phyloP scores from a whole-genome alignment of 2,113 vertebrate species.

The Xiphophorus couchianus region DNA sequence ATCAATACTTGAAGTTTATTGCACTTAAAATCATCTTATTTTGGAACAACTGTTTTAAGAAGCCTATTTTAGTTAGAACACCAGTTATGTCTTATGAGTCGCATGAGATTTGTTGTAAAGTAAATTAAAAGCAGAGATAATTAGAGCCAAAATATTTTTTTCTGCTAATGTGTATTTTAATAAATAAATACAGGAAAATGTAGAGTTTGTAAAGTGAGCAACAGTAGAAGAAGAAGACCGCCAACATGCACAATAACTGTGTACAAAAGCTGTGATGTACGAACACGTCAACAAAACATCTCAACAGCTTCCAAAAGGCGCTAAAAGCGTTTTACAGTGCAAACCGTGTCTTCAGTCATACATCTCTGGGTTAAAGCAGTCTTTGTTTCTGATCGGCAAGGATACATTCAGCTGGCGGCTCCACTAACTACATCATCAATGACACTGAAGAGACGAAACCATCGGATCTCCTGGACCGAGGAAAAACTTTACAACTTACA shows the following conservation, averaged over 20 bases:
- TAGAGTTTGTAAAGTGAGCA: slow-evolving; percentile 40
- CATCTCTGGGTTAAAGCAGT: slow-evolving; percentile 3
- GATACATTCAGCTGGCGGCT: slow-evolving; percentile 72
- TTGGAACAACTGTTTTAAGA: too few relatives aligned
- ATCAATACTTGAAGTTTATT: too few relatives aligned
- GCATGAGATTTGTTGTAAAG: too few relatives aligned
- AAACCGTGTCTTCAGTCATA: slow-evolving; percentile 21
- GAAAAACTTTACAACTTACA: neutral
- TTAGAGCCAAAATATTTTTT: slow-evolving; percentile 14
- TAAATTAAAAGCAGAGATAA: neutral
- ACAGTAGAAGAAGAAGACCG: slow-evolving; percentile 43
- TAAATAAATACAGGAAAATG: slow-evolving; percentile 68
- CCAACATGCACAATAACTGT: slow-evolving; percentile 63
- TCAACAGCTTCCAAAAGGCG: slow-evolving; percentile 33
- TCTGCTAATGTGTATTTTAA: slow-evolving; percentile 71
- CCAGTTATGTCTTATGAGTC: too few relatives aligned
- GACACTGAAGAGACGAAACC: slow-evolving; percentile 55
- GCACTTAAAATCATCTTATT: too few relatives aligned
- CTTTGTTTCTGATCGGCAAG: slow-evolving; percentile 32
- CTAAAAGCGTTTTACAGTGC: slow-evolving; percentile 60
- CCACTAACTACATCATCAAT: slow-evolving; percentile 30
- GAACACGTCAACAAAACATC: slow-evolving; percentile 16
- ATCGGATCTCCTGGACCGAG: neutral
- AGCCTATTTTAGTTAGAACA: too few relatives aligned
- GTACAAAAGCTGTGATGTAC: slow-evolving; percentile 57